phyloP scores from a whole-genome alignment of 2,113 vertebrate genomes.

The Syngnathus scovelli region DNA sequence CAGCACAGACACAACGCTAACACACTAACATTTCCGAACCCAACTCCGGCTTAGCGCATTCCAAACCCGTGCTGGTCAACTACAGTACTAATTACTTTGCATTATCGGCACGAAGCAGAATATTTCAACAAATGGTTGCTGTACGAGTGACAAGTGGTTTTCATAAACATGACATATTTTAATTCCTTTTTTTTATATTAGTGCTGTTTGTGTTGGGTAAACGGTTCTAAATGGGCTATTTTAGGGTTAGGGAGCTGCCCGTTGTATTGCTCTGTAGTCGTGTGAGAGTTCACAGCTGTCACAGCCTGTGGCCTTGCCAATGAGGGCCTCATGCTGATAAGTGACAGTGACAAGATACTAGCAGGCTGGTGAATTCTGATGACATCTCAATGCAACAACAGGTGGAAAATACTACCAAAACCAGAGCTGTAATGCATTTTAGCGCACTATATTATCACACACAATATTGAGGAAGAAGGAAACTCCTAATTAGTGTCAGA shows the following conservation, averaged over 20 bases:
- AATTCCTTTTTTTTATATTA: neutral
- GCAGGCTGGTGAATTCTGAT: slow-evolving; percentile 45
- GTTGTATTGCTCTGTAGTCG: slow-evolving; percentile 23
- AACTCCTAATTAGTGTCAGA: neutral
- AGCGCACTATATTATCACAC: neutral
- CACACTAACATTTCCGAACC: slow-evolving; percentile 35
- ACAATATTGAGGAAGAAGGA: neutral
- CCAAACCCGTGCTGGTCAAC: slow-evolving; percentile 81
- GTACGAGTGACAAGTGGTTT: neutral
- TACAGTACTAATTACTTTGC: slow-evolving; percentile 75
- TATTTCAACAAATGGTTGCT: slow-evolving; percentile 1
- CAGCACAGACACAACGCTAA: neutral
- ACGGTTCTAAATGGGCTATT: neutral
- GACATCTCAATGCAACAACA: slow-evolving; percentile 32
- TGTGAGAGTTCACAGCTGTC: slow-evolving; percentile 70
- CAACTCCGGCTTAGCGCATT: slow-evolving; percentile 82
- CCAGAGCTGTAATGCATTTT: slow-evolving; percentile 7
- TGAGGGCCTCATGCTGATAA: slow-evolving; percentile 59
- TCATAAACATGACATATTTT: neutral
- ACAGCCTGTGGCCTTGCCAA: slow-evolving; percentile 61
- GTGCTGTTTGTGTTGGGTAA: neutral
- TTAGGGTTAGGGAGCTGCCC: neutral
- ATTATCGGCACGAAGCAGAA: slow-evolving; percentile 19
- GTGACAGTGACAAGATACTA: slow-evolving; percentile 62
- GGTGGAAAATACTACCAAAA: slow-evolving; percentile 12